Percentiles rank a stretch among this genome's conserved stretches.
Conservation (phyloP, 2,113 vertebrate genomes). For the Phainopepla nitens region DNA sequence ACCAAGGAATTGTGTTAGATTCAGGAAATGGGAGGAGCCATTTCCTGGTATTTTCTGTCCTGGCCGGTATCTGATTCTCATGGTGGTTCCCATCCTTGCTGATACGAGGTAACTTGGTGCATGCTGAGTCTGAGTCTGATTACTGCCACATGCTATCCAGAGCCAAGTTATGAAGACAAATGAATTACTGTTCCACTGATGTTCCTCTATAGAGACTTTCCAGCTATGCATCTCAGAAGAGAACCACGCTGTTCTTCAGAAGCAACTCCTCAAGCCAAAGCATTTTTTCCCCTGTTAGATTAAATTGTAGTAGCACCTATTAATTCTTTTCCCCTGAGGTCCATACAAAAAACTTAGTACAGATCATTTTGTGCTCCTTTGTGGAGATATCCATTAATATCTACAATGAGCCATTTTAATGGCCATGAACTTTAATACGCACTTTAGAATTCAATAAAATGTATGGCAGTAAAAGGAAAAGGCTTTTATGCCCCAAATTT, state of each 20-base stretch:
- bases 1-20: neutral
- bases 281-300: neutral
- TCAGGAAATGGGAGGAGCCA: neutral
- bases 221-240: neutral
- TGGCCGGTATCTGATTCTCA: neutral
- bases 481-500: constrained; percentile 38
- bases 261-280: neutral
- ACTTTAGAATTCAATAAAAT: constrained; percentile 25
- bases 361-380: neutral
- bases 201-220: neutral
- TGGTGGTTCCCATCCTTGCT: neutral
- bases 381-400: neutral
- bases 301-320: neutral
- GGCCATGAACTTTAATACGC: constrained; percentile 24
- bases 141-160: neutral
- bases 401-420: constrained; percentile 38
- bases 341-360: neutral
- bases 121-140: neutral
- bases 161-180: neutral
- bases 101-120: neutral
- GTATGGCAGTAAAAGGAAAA: constrained; percentile 26
- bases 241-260: neutral
- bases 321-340: neutral
- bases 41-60: neutral
- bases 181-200: neutral